These are phyloP conservation scores for Pitta sordida DNA, from an alignment of 2,113 vertebrate genomes.

Conservation along the genomic window DNA sequence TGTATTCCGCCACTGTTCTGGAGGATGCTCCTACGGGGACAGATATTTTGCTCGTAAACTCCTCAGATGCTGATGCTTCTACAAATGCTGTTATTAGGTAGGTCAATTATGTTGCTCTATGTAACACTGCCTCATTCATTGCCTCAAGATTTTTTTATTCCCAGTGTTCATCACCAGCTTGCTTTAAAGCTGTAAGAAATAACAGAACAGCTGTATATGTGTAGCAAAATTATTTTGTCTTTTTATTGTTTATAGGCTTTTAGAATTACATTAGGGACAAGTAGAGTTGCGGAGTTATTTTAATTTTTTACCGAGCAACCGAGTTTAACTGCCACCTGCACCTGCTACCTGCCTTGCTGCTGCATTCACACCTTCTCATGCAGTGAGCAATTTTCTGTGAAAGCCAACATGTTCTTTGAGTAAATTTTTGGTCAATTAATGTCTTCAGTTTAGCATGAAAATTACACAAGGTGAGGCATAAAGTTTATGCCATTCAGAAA, in stretches of 20 bases:
- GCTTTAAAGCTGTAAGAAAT: neutral
- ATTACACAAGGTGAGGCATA: neutral
- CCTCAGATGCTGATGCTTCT: conserved; percentile 87
- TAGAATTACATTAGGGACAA: neutral
- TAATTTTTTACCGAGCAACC: neutral
- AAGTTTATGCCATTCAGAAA: neutral
- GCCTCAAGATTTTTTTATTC: neutral
- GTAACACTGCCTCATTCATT: neutral
- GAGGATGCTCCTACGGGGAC: conserved; percentile 92
- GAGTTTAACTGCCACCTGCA: neutral
- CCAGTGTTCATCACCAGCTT: neutral
- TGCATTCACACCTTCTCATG: neutral
- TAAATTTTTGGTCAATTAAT: neutral
- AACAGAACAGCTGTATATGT: neutral
- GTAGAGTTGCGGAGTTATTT: neutral
- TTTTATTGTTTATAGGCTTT: neutral
- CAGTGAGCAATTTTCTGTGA: neutral
- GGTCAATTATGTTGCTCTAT: neutral
- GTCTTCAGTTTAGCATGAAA: neutral
- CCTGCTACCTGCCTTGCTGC: neutral
- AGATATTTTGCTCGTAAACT: conserved; percentile 89
- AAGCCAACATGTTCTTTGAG: neutral
- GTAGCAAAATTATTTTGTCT: neutral
- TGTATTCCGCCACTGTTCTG: conserved; percentile 82
- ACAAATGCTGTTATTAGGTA: conserved; percentile 93